phyloP scores from a whole-genome alignment of 2,113 vertebrate species.

The Thalassoma bifasciatum region DNA sequence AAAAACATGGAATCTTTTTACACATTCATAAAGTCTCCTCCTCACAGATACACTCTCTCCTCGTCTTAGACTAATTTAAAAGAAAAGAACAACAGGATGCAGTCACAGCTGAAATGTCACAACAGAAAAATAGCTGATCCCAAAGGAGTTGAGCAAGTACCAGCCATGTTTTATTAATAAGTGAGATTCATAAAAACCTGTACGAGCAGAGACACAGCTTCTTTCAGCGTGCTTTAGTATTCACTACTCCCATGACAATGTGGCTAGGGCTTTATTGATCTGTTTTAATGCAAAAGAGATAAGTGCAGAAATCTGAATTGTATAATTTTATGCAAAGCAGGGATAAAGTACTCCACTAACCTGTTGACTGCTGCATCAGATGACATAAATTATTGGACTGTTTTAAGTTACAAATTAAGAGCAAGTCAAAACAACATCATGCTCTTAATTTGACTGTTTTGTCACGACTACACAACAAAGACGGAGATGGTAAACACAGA shows the following conservation, averaged over 20 bases:
- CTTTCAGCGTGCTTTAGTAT: constrained; percentile 61
- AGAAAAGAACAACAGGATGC: constrained; percentile 33
- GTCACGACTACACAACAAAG: not conserved
- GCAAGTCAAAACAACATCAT: not conserved
- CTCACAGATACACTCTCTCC: not conserved
- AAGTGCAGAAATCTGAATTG: constrained; percentile 42
- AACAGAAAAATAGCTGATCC: constrained; percentile 63
- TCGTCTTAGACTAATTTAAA: not conserved
- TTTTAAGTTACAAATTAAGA: not conserved
- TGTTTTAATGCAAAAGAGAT: constrained; percentile 66
- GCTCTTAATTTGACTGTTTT: not conserved
- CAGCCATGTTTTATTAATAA: constrained; percentile 76
- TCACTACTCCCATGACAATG: constrained; percentile 60
- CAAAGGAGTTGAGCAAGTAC: constrained; percentile 63
- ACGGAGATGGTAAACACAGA: too few relatives aligned
- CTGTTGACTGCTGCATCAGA: constrained; percentile 7
- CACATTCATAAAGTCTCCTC: not conserved
- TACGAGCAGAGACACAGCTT: constrained; percentile 56
- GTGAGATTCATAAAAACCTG: constrained; percentile 67
- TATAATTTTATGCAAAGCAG: constrained; percentile 34
- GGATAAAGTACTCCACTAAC: constrained; percentile 26
- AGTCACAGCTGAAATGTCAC: constrained; percentile 37
- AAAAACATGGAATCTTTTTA: constrained; percentile 14
- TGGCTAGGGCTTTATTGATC: constrained; percentile 57
- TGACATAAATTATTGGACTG: constrained; percentile 3